Percentiles rank a stretch among this genome's conserved stretches.
phyloP scores from a whole-genome alignment of 2,113 vertebrate genomes.

The Equus quagga region DNA sequence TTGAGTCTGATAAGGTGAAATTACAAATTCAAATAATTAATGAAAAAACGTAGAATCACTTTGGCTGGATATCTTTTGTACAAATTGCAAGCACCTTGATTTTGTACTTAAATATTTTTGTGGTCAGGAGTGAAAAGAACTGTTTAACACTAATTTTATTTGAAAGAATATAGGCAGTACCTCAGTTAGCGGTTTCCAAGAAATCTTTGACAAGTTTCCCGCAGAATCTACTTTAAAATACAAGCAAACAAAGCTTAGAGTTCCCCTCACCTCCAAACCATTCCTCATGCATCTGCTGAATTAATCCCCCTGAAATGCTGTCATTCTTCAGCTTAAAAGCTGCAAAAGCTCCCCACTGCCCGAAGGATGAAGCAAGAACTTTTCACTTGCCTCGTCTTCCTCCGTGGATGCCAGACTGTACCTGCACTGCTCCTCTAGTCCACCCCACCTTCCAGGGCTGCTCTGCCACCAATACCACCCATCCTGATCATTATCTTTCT shows the following conservation, averaged over 20 bases:
- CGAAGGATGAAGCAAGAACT: not conserved
- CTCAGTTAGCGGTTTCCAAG: not conserved
- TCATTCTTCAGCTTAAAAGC: conserved; percentile 26
- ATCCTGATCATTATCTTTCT: not conserved
- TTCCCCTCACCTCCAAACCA: not conserved
- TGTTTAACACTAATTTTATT: conserved; percentile 39
- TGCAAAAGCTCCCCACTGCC: not conserved
- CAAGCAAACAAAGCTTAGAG: not conserved
- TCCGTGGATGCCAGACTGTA: not conserved
- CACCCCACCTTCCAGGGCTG: not conserved
- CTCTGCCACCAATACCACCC: not conserved
- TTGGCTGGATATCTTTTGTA: not conserved
- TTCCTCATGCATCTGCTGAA: not conserved
- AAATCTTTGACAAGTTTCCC: conserved; percentile 34
- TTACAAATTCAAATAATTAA: conserved; percentile 66
- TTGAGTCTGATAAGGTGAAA: conserved; percentile 52
- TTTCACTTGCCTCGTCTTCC: not conserved
- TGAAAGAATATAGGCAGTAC: not conserved
- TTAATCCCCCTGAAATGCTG: not conserved
- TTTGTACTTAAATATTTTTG: conserved; percentile 51
- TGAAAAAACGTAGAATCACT: not conserved
- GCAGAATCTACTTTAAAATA: conserved; percentile 3
- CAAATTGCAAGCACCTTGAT: not conserved
- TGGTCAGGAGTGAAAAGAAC: not conserved
- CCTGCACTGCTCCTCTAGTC: not conserved